A percentile compares a stretch with the other conserved stretches of the same genome.
phyloP scores from a whole-genome alignment of 2,797 vertebrate species.

The Sebastiscus tertius region DNA sequence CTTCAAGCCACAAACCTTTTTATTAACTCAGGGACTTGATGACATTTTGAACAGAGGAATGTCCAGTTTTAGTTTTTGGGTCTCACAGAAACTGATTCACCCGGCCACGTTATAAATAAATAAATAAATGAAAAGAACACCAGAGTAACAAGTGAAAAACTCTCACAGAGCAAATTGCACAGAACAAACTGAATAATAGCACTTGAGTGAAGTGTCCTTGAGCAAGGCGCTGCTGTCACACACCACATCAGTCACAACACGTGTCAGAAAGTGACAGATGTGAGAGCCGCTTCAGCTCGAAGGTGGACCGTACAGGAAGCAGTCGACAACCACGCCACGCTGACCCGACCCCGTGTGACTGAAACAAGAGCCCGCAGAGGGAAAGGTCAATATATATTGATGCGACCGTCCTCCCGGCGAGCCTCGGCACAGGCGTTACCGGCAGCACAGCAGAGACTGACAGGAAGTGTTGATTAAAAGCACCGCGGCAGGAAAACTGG shows the following conservation, averaged over 20 bases:
- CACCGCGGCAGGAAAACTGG: not conserved
- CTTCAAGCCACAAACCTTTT: not conserved
- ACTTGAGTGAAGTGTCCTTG: not conserved
- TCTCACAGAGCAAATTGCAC: not conserved
- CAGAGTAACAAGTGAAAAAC: not conserved
- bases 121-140: not conserved
- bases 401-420: not conserved
- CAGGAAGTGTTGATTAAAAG: constrained; percentile 48
- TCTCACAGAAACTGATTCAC: not conserved
- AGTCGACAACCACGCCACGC: not conserved
- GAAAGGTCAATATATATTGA: constrained; percentile 41
- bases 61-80: no score
- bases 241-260: not conserved
- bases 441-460: not conserved
- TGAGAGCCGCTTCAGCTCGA: not conserved
- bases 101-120: not conserved
- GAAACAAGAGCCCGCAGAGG: constrained; percentile 13
- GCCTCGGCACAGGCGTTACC: not conserved
- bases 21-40: not conserved
- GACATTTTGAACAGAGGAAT: not conserved
- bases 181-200: not conserved
- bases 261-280: not conserved
- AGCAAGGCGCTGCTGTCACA: not conserved
- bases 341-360: constrained; percentile 6
- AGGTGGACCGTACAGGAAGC: not conserved